Conservation (phyloP, 2,113 vertebrate species). For the Ursus arctos region DNA sequence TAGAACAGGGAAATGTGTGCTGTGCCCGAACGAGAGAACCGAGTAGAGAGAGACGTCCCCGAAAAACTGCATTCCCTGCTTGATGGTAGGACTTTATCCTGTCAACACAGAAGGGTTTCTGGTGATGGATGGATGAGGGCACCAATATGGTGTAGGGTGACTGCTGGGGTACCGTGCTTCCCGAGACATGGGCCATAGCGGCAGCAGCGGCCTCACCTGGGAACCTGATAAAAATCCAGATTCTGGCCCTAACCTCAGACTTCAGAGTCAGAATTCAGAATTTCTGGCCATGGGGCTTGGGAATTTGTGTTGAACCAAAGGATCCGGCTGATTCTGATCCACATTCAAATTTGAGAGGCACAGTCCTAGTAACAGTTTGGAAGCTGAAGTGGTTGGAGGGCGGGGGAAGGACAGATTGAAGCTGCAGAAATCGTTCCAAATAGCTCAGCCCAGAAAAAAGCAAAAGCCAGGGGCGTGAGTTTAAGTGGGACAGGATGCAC, state of each 20-base stretch:
- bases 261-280: neutral
- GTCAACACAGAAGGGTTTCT: neutral
- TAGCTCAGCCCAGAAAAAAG: neutral
- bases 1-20: neutral
- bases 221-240: neutral
- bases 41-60: fast-evolving
- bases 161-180: neutral
- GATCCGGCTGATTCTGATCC: fast-evolving
- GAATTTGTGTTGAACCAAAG: neutral
- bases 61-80: neutral
- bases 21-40: neutral
- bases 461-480: neutral
- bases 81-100: fast-evolving
- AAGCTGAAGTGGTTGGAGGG: neutral
- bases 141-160: neutral
- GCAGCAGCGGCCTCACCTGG: neutral
- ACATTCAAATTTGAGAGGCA: neutral
- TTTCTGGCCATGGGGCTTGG: neutral
- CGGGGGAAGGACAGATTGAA: neutral
- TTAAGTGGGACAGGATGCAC: neutral
- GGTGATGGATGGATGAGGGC: fast-evolving
- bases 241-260: neutral
- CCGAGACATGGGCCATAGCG: neutral
- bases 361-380: neutral
- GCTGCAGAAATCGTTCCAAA: neutral